Evolutionary conservation across 1,140 invertebrate species (phyloP), one percentile per base, ranked within the genome.

Genomic region (Zaprionus ghesquierei): DNA sequence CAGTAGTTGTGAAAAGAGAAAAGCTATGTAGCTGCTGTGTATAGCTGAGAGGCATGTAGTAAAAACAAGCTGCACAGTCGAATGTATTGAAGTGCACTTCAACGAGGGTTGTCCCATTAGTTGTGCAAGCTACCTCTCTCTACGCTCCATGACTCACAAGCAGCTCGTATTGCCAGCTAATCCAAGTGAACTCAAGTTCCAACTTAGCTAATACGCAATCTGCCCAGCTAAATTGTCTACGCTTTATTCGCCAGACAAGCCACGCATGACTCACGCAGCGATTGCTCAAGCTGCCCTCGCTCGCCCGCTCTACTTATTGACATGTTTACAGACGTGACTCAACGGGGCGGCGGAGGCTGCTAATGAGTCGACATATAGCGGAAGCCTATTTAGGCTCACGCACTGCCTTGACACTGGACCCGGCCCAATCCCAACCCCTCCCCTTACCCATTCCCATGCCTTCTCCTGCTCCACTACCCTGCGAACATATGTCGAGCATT

Each of bases 351-450:
- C 20, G 27, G 46, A 25, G 29, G 38, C 54, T 41, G 75, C 65
- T 77, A 77, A 77, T 75, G 51, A 77, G 72, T 77, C 61, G 64
- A 35, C 38, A n/a, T 9, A 27, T 23, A 12, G 33, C 75, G 81
- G 82, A 86, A 86, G 78, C 75, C 62, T 72, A 41, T 49, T 41
- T 62, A 46, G 13, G 51, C 55, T 59, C 56, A 69, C 59, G 55
- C 35, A 41, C 66, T 61, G 73, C 82, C 82, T 89, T 87, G 82
- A 87, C 82, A 82, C 51, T 77, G 76, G 60, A 51, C 35, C 31
- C 31, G 44, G 27, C 27, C 27, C 27, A 2, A 2, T 1, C 27
- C 27, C 27, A 5, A 29, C 22, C 22, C 31, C 1, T 5, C 33
- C 9, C 22, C 23, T 49, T 33, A 31, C 54, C 54, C 66, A 51